Conservation (phyloP, 1,140 invertebrate species). For the Mizuhopecten yessoensis region DNA sequence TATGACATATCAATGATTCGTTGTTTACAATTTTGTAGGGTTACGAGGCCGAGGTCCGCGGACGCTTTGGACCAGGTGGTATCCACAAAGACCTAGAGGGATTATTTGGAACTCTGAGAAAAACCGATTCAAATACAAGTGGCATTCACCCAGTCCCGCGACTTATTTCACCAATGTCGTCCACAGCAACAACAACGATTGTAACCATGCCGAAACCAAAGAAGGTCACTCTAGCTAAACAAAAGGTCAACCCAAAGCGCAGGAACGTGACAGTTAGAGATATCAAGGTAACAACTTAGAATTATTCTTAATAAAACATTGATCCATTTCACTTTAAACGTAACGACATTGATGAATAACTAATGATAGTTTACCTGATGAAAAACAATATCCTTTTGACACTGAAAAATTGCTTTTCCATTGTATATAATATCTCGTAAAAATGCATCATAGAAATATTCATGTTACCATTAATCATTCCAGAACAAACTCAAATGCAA, state of each 20-base stretch:
- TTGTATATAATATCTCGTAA: too few species aligned
- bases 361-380: too few species aligned
- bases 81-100: constrained; percentile 65
- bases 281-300: background rate
- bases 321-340: too few species aligned
- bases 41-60: constrained; percentile 72
- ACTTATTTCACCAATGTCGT: constrained; percentile 5
- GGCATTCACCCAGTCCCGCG: background rate
- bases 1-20: too few species aligned
- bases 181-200: background rate
- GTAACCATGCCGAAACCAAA: background rate
- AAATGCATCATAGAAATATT: background rate
- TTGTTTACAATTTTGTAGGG: constrained; percentile 58
- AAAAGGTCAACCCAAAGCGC: background rate
- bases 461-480: background rate
- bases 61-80: constrained; percentile 48
- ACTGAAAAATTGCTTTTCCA: too few species aligned
- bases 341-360: too few species aligned
- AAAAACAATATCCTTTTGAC: too few species aligned
- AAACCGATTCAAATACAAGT: constrained; percentile 45
- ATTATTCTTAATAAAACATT: too few species aligned
- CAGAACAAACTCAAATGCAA: background rate
- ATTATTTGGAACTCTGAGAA: constrained; percentile 61
- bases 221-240: background rate
- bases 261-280: background rate